These are phyloP conservation scores for Drosophila seclusa DNA, from an alignment of 2,888 invertebrate genomes.

Conservation along the genomic window DNA sequence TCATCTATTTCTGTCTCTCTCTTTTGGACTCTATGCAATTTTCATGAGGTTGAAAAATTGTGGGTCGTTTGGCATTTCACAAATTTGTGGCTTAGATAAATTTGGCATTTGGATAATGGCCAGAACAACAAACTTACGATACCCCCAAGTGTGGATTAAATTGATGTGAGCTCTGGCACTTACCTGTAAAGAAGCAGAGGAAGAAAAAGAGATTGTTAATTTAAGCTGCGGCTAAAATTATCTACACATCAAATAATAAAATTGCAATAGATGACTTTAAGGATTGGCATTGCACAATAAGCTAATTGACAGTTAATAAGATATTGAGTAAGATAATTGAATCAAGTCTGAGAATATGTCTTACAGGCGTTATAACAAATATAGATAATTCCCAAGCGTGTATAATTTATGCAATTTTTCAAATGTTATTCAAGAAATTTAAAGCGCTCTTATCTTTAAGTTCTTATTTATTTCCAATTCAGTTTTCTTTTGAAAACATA, in stretches of 20 bases:
- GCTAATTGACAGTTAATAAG: slow-evolving; percentile 32
- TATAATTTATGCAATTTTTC: background rate
- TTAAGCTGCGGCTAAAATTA: slow-evolving; percentile 34
- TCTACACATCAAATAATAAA: slow-evolving; percentile 30
- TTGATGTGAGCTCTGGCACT: slow-evolving; percentile 46
- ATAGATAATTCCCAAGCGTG: background rate
- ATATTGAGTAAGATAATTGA: slow-evolving; percentile 5
- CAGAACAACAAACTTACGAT: slow-evolving; percentile 56
- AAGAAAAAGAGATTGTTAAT: slow-evolving; percentile 42
- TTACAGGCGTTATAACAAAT: background rate
- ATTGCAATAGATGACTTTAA: slow-evolving; percentile 24
- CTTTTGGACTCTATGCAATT: slow-evolving; percentile 17
- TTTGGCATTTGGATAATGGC: slow-evolving; percentile 60
- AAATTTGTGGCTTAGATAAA: slow-evolving; percentile 52
- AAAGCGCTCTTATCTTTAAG: background rate
- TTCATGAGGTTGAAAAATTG: slow-evolving; percentile 29
- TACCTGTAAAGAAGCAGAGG: slow-evolving; percentile 63
- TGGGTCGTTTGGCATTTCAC: slow-evolving; percentile 31
- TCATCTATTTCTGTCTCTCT: slow-evolving; percentile 18
- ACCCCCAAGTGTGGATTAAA: slow-evolving; percentile 48
- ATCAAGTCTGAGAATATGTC: background rate
- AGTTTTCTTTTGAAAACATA: background rate
- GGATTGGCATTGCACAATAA: slow-evolving; percentile 31
- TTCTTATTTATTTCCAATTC: slow-evolving; percentile 10
- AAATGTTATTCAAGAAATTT: background rate